Evolutionary conservation across 2,113 vertebrate genomes (phyloP), one percentile per base, ranked within the genome.

Genomic region (Mormyrus iriodes): DNA sequence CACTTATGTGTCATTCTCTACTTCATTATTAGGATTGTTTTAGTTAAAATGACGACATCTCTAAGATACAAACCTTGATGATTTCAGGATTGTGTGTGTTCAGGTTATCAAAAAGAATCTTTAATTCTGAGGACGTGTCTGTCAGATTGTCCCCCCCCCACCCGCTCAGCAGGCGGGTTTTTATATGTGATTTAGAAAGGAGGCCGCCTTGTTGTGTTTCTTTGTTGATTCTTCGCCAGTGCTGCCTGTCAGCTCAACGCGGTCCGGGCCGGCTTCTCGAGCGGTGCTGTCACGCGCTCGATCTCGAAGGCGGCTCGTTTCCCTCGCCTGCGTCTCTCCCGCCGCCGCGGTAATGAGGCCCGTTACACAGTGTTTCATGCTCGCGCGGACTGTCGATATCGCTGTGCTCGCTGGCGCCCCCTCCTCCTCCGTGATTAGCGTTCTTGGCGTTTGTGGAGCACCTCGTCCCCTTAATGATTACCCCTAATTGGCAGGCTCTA

Each of bases 401-500:
- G 39, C 73, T 24, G 31, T 39, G 35, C 73, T 53, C 31, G 4
- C 49, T 3, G 73, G 9, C 35, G 3, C 46, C 76, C 21, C n/a
- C 53, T 3, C 21, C 31, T 17, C 51, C 24, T 51, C 83, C 44
- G 82, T 88, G 76, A 91, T 92, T 91, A 91, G 88, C 90, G 83
- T 89, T 52, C 42, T 53, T 13, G 69, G 58, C 17, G 10, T 86
- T 53, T 87, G 35, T 85, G 27, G 87, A 89, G 90, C 88, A 53
- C 85, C 58, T 48, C 84, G 73, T 49, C 85, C 89, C 91, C 83
- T 90, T 89, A 89, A 79, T 92, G 91, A 93, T 91, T 91, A 89
- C 90, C 91, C 89, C 88, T 93, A 92, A 93, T 91, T 88, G 91
- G 90, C 69, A 87, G 90, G 24, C 89, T 88, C 92, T 89, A 90